Base-by-base conservation (phyloP, 2,888 invertebrate species). In the Matsumyia berberina region DNA sequence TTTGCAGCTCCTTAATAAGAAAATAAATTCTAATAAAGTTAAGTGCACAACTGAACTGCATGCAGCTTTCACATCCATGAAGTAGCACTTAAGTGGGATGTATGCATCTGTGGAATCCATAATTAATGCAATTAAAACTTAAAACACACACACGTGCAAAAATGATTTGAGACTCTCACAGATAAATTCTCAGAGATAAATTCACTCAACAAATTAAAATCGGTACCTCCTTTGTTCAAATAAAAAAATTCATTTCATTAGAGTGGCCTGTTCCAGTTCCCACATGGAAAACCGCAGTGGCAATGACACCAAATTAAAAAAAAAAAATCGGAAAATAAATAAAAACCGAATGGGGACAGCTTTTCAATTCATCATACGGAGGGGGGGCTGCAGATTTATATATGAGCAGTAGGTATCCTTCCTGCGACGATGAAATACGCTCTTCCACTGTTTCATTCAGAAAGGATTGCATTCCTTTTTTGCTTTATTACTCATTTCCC, bases 261-360 rank as follows among this genome's bases (percentile, higher is more conserved):
- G 19, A 57, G 57, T 24, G 24, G 9, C 29, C 15, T 60, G 64
- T 37, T 24, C 37, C 64, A 66, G 49, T 66, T 66, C 37, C 9
- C 5, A 35, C 49, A 19, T 46, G 46, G 46, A 66, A 42, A 51
- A 24, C 57, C 44, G 37, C 57, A 70, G 8, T 58, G 70, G 35
- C 46, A 70, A 49, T 70, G 37, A 29, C 46, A 70, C 17, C 2
- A 35, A 58, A 70, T 70, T 62, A 62, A 46, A 62, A 46, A 12
- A 8, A n/a, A 42, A 55, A 67, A 24, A 57, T 3, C 24, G 24
- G 24, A 44, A n/a, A 31, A 35, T 24, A 53, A 39, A 42, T 42
- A 19, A 46, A 35, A 46, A 24, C 44, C 12, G n/a, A 57, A 33
- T 11, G 5, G 33, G 33, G 24, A 69, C 31, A 42, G 24, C 15